Evolutionary conservation across 2,888 invertebrate genomes (phyloP), one percentile per base, ranked within the genome.

Genomic region (Syrista parreyssii): DNA sequence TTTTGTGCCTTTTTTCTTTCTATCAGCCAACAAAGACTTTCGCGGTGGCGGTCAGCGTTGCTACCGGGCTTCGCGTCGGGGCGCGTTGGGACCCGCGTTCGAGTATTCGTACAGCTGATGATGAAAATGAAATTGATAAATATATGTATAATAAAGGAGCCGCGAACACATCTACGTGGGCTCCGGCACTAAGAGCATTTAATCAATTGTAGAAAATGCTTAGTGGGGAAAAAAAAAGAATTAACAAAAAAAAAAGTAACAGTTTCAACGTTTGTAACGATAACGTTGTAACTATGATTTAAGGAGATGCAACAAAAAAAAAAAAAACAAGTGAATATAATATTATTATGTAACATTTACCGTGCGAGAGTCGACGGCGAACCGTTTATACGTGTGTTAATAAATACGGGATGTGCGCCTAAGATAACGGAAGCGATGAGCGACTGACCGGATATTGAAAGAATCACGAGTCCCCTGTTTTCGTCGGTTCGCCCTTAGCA

Each of bases 121-220:
- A 55, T 55, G 15, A 55, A 75, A 75, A 75, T 76, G 71, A 35
- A 75, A 73, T 11, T 11, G 1, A 73, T 34, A 72, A 73, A 68
- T 71, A 77, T 72, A 75, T 15, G 72, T 32, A 33, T 73, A 79
- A 73, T 34, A 40, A 75, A 71, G 35, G 69, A 78, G 81, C 73
- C 73, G 74, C 40, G 73, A 0, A 55, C 23, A 55, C 55, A 55
- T 15, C 55, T 23, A 12, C 71, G 80, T 80, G 85, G 85, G 83
- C 85, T 86, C 86, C 85, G 86, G 84, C 87, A 88, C 88, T 87
- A 87, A 86, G 89, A 90, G 89, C 89, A 89, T 90, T 89, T 90
- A 89, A 90, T 90, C 89, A 90, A 89, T 86, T 87, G 86, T 89
- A 88, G 88, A 85, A 82, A 86, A 87, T 86, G 88, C 86, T 86